Evolutionary conservation across 2,113 vertebrate genomes (phyloP), one percentile per base, ranked within the genome.

Genomic region (Monopterus albus): DNA sequence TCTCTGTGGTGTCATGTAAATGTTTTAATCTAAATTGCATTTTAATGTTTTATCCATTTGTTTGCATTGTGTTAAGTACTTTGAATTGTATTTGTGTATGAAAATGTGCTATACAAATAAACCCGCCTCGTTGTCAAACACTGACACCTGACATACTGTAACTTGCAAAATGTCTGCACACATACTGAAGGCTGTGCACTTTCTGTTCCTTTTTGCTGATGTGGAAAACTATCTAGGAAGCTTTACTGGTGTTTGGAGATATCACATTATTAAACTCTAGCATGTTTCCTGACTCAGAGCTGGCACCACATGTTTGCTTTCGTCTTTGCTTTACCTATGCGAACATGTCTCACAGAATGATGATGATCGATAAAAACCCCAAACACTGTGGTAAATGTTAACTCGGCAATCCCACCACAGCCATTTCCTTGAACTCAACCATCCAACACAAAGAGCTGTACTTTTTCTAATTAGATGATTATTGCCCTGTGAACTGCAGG

Each of bases 331-430:
- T 25, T 35, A 6, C 60, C 52, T 28, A 18, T 12, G 35, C 40
- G 21, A n/a, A n/a, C n/a, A n/a, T n/a, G n/a, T n/a, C n/a, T n/a
- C n/a, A n/a, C n/a, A n/a, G n/a, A 38, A 43, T 28, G 39, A 49
- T 23, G 17, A 33, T 33, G 18, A 33, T 3, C 2, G 15, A n/a
- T 31, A n/a, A 38, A 18, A 0, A 0, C 3, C 12, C 1, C 7
- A 60, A 52, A 20, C 9, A n/a, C 25, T 52, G 36, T 7, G 35
- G 25, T 42, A 52, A 59, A 58, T 33, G 14, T 35, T 4, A 15
- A 25, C 6, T 20, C 18, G 20, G 12, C 18, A 40, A 33, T 53
- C 33, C n/a, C 15, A 25, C 7, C 46, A 10, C 18, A 17, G 12
- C 5, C 7, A 74, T 31, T 52, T 28, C 18, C 17, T 20, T 35